Conservation (phyloP, 2,113 vertebrate species). For the Mobula birostris region DNA sequence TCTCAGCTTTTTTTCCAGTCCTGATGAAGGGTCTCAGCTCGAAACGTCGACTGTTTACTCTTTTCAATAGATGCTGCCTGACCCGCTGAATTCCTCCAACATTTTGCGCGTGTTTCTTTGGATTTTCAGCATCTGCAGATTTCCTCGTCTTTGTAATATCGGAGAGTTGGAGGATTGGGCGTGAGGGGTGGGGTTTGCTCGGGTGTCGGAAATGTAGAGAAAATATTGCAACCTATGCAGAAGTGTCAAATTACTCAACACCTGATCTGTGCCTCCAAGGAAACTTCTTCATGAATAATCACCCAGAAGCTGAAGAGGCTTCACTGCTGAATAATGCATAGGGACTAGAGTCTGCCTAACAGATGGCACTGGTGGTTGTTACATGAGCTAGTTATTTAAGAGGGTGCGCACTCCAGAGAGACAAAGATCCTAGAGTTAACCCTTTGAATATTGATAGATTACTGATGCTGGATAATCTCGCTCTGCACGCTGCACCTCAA, state of each 20-base stretch:
- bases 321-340: conserved; percentile 57
- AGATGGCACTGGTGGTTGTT: conserved; percentile 53
- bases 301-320: conserved; percentile 28
- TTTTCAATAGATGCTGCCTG: too few species aligned
- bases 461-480: background rate
- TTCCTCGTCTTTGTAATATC: too few species aligned
- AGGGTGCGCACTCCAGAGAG: conserved; percentile 38
- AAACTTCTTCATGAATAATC: conserved; percentile 56
- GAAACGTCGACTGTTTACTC: too few species aligned
- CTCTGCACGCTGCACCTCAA: background rate
- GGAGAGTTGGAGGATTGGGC: too few species aligned
- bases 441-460: conserved; percentile 46
- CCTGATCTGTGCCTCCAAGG: conserved; percentile 51
- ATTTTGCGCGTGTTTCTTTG: too few species aligned
- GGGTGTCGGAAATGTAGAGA: conserved; percentile 50
- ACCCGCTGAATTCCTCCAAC: too few species aligned
- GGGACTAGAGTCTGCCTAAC: conserved; percentile 40
- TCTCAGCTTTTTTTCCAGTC: too few species aligned
- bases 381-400: conserved; percentile 47
- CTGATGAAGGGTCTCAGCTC: too few species aligned
- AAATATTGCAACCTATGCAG: conserved; percentile 44
- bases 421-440: conserved; percentile 52
- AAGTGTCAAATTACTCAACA: conserved; percentile 51
- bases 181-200: too few species aligned
- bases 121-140: too few species aligned